Evolutionary conservation across 2,888 invertebrate species (phyloP).

Genomic region (Tenodera sinensis): DNA sequence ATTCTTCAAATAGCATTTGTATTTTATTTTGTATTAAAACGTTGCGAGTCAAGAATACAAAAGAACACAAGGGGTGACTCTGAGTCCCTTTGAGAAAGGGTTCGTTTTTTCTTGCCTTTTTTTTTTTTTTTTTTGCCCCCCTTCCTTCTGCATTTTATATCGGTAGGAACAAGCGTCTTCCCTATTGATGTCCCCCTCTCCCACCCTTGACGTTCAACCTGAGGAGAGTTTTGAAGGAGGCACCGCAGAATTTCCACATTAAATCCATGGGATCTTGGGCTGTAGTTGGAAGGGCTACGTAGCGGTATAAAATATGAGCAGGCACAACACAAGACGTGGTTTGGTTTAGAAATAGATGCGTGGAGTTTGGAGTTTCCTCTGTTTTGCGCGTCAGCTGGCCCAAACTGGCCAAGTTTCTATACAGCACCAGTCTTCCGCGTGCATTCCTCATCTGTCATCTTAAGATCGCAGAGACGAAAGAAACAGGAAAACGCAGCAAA

Average conservation of each 20-base stretch:
- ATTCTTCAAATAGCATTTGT: slow-evolving; percentile 24
- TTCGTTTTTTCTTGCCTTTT: too few relatives aligned
- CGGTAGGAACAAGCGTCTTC: not conserved
- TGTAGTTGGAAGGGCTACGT: not conserved
- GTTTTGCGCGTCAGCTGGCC: not conserved
- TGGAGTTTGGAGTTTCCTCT: not conserved
- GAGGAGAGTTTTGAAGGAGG: not conserved
- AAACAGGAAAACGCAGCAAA: not conserved
- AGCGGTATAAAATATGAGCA: slow-evolving; percentile 20
- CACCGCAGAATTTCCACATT: slow-evolving; percentile 24
- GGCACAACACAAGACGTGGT: slow-evolving; percentile 16
- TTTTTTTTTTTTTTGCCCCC: not conserved
- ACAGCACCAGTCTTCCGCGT: not conserved
- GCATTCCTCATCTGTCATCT: not conserved
- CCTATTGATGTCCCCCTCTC: not conserved
- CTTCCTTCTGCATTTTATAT: not conserved
- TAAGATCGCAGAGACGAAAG: not conserved
- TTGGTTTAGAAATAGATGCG: not conserved
- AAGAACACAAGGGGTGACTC: not conserved
- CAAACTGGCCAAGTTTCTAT: not conserved
- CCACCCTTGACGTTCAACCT: not conserved
- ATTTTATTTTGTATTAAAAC: not conserved
- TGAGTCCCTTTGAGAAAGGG: not conserved
- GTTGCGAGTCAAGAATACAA: not conserved
- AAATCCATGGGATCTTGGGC: slow-evolving; percentile 11